Evolutionary conservation across 2,797 vertebrate genomes (phyloP), one percentile per base, ranked within the genome.

Genomic region (Anisognathus igniventris): DNA sequence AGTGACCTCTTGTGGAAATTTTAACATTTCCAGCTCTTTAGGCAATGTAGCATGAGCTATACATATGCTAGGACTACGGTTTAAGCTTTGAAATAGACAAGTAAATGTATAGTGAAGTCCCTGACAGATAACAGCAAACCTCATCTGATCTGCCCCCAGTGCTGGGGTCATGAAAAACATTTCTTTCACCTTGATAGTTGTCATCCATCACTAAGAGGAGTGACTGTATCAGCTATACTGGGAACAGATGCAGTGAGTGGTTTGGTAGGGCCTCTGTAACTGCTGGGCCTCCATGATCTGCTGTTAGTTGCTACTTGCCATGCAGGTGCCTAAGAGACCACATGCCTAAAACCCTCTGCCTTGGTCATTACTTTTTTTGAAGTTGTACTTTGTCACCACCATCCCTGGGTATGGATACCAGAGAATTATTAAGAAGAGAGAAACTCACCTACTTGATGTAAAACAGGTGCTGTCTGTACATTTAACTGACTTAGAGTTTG

Each of bases 1-100:
- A 95, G 84, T 91, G 94, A 76, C 93, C 90, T 92, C 87, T 92
- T 79, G 91, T 89, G 93, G 94, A 87, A 89, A 51, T 56, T 27
- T 44, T 14, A 37, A 25, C 37, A 30, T 54, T 82, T 89, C 67
- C 64, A 70, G 62, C 44, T 79, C 20, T 75, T 40, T 5, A 31
- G 71, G 17, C 74, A 30, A 3, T 1, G 23, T 12, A 28, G 21
- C 23, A 3, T 13, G 37, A 60, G 16, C 16, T 39, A 13, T 15
- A 9, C 0, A 0, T 10, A 2, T 1, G 2, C 30, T 67, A 33
- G 11, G 19, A 25, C 23, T n/a, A 6, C 1, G 0, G 19, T 44
- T 83, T 60, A 51, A 78, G 12, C 6, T 51, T 88, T 35, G 42
- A 1, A 3, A 24, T 5, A 40, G 21, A 33, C 1, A 5, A 70